Percentiles rank a stretch among this genome's conserved stretches.
phyloP scores from a whole-genome alignment of 2,888 invertebrate genomes.

The Caradrina kadenii region DNA sequence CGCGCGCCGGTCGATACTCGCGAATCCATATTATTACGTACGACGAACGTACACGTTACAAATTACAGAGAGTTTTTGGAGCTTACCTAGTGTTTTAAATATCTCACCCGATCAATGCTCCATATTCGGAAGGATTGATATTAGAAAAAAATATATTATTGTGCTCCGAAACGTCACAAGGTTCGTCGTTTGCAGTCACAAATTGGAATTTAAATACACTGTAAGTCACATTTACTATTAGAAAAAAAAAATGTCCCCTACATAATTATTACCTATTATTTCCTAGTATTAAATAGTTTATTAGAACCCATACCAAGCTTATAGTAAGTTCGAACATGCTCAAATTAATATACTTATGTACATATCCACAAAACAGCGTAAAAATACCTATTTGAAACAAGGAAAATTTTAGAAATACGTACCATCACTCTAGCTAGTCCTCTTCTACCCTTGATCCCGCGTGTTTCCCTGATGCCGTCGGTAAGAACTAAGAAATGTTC shows the following conservation, averaged over 20 bases:
- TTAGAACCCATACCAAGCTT: not conserved
- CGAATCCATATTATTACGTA: constrained; percentile 64
- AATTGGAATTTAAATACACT: constrained; percentile 42
- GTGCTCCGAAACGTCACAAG: constrained; percentile 9
- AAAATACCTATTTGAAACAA: not conserved
- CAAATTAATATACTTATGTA: not conserved
- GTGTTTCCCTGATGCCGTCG: constrained; percentile 19
- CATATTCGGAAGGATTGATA: constrained; percentile 19
- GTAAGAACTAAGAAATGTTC: constrained; percentile 19
- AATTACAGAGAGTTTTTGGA: constrained; percentile 50
- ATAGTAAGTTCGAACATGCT: not conserved
- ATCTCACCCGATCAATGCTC: constrained; percentile 13
- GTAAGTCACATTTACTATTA: constrained; percentile 48
- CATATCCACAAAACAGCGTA: not conserved
- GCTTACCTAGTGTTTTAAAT: constrained; percentile 44
- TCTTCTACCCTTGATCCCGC: not conserved
- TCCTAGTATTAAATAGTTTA: not conserved
- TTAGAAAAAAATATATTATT: not conserved
- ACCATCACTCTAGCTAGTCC: constrained; percentile 8
- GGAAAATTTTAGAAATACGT: not conserved
- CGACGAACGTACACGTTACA: constrained; percentile 55
- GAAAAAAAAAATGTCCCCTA: not conserved
- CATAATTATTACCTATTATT: not conserved
- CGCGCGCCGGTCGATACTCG: constrained; percentile 78
- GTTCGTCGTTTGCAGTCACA: constrained; percentile 33